Base-by-base conservation (phyloP, 2,888 invertebrate species). In the Drosophila paramelanica region DNA sequence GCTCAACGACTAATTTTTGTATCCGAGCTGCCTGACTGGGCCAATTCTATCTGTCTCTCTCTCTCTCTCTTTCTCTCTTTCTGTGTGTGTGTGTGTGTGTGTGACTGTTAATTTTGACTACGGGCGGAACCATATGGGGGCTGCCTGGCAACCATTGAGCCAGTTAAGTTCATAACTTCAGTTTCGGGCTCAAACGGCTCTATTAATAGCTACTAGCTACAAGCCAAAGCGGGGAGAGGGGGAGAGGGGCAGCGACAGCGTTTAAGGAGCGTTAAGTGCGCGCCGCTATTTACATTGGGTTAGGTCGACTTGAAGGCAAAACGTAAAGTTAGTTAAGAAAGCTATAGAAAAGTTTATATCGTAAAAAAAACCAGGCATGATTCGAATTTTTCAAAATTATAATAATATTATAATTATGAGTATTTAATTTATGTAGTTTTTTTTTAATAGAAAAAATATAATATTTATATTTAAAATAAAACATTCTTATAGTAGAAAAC, bases 121-220 rank as follows among this genome's bases (percentile, higher is more conserved):
- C 59, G 66, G 62, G 51, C 31, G 53, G 33, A 38, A 17, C 38
- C 42, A 52, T 45, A 43, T 49, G 77, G 67, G 68, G 51, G 69
- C 77, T 89, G 72, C 83, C 57, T 89, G 89, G 83, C 83, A 83
- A 83, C 83, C 89, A 74, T 69, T 87, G 88, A 84, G 89, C 88
- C 88, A 77, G 85, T 87, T 77, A 81, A 84, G 89, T 89, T 84
- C 89, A 83, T 84, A 83, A 84, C 81, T 89, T 87, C 81, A 74
- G 74, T 81, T 74, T 79, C 64, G 64, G 64, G 60, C 76, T 84
- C 74, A 52, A 88, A 89, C 89, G 88, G 79, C 89, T 85, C 89
- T 85, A 85, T 89, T 89, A 89, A 89, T 85, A 85, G 89, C 69
- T 61, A 67, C 74, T 74, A 68, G 71, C 70, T 69, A 4, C 20